Conservation (phyloP, 2,888 invertebrate genomes). For the Melitaea athalia region DNA sequence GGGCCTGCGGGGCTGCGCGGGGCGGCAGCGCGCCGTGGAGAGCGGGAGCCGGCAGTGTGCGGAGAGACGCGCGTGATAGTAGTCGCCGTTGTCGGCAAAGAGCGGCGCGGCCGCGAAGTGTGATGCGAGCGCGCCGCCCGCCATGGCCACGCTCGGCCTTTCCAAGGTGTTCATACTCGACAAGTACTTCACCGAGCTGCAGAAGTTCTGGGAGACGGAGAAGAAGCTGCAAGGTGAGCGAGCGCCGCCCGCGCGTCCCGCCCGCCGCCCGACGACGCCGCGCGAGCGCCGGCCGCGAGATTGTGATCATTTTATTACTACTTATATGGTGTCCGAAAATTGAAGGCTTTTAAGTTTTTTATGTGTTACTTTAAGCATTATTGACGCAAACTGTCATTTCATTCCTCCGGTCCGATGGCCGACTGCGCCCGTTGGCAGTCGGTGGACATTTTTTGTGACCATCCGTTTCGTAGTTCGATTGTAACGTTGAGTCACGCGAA, state of each 20-base stretch:
- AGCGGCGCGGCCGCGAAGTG: constrained; percentile 66
- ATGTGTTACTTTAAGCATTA: constrained; percentile 18
- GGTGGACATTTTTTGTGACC: constrained; percentile 25
- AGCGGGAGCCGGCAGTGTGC: constrained; percentile 44
- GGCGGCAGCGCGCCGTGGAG: constrained; percentile 42
- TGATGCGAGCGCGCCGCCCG: constrained; percentile 75
- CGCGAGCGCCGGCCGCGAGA: constrained; percentile 28
- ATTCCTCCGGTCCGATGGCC: constrained; percentile 24
- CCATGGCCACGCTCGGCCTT: constrained; percentile 97
- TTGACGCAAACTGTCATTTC: constrained; percentile 15
- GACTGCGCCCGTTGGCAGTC: constrained; percentile 8
- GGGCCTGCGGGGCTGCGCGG: constrained; percentile 36
- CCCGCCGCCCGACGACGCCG: constrained; percentile 16
- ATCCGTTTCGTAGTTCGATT: constrained; percentile 29
- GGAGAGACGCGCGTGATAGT: constrained; percentile 56
- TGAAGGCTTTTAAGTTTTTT: constrained; percentile 28
- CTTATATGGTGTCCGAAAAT: constrained; percentile 51
- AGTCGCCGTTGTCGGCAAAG: constrained; percentile 56
- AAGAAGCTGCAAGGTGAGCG: constrained; percentile 96
- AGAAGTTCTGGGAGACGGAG: constrained; percentile 98
- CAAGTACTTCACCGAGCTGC: constrained; percentile 98
- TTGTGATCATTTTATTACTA: constrained; percentile 45
- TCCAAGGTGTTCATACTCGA: constrained; percentile 98
- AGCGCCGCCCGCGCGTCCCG: constrained; percentile 30
- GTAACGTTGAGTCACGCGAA: constrained; percentile 40